phyloP scores from a whole-genome alignment of 2,888 invertebrate genomes.

The Himalopsyche anomala region DNA sequence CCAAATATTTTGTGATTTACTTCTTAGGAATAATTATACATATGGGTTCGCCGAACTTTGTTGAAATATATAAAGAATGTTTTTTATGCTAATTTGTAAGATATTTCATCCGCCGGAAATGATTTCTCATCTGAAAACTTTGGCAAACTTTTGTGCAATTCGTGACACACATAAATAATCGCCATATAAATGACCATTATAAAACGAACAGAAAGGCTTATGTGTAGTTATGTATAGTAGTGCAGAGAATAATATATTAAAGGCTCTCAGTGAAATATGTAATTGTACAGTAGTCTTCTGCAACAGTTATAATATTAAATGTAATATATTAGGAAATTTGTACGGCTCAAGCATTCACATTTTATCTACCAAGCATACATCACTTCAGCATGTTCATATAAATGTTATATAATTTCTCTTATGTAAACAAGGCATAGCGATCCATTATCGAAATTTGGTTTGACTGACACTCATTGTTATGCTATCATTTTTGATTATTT shows the following conservation, averaged over 20 bases:
- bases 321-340: too few species aligned
- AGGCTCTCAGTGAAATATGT: too few species aligned
- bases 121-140: constrained; percentile 25
- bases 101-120: constrained; percentile 23
- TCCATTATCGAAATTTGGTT: too few species aligned
- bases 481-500: too few species aligned
- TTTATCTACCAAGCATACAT: too few species aligned
- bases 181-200: not conserved
- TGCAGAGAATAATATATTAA: not conserved
- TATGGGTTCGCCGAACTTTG: not conserved
- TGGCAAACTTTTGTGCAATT: constrained; percentile 35
- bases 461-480: too few species aligned
- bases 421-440: too few species aligned
- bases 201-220: not conserved
- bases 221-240: not conserved
- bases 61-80: not conserved
- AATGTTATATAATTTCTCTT: too few species aligned
- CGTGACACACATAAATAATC: constrained; percentile 11
- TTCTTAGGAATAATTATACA: constrained; percentile 38
- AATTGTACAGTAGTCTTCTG: too few species aligned
- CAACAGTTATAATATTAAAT: too few species aligned
- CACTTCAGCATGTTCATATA: too few species aligned
- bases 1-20: constrained; percentile 42
- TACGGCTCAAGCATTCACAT: too few species aligned
- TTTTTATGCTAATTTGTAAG: constrained; percentile 18